Conservation (phyloP, 2,888 invertebrate genomes). For the Lottia scabra region DNA sequence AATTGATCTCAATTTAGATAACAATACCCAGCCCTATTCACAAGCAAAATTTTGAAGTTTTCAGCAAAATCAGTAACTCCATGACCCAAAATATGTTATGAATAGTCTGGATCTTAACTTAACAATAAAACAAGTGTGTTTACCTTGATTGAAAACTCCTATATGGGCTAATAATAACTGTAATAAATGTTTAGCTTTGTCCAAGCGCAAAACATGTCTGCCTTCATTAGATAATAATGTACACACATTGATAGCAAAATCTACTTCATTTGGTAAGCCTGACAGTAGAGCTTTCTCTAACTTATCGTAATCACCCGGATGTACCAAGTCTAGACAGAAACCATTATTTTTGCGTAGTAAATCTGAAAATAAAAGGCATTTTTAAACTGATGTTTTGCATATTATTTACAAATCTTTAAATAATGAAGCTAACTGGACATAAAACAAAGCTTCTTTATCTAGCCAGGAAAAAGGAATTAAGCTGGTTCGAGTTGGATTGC, state of each 20-base stretch:
- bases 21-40: too few species aligned
- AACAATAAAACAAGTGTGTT: conserved; percentile 30
- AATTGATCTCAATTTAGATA: too few species aligned
- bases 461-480: too few species aligned
- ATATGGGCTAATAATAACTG: conserved; percentile 93
- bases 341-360: conserved; percentile 75
- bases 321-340: conserved; percentile 76
- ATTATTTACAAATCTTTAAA: too few species aligned
- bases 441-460: too few species aligned
- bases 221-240: conserved; percentile 95
- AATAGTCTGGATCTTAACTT: too few species aligned
- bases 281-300: conserved; percentile 90
- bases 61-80: too few species aligned
- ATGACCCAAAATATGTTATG: too few species aligned
- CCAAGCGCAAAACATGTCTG: conserved; percentile 86
- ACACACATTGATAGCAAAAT: conserved; percentile 97
- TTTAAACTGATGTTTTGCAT: neutral
- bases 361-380: conserved; percentile 43
- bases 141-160: conserved; percentile 91
- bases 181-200: conserved; percentile 86
- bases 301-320: conserved; percentile 80
- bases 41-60: too few species aligned
- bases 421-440: too few species aligned
- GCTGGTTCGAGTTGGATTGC: too few species aligned
- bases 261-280: conserved; percentile 98